A percentile compares a stretch with the other conserved stretches of the same genome.
These are phyloP conservation scores for Cryptoblepharus egeriae DNA, from an alignment of 2,797 vertebrate genomes.

Conservation along the genomic window DNA sequence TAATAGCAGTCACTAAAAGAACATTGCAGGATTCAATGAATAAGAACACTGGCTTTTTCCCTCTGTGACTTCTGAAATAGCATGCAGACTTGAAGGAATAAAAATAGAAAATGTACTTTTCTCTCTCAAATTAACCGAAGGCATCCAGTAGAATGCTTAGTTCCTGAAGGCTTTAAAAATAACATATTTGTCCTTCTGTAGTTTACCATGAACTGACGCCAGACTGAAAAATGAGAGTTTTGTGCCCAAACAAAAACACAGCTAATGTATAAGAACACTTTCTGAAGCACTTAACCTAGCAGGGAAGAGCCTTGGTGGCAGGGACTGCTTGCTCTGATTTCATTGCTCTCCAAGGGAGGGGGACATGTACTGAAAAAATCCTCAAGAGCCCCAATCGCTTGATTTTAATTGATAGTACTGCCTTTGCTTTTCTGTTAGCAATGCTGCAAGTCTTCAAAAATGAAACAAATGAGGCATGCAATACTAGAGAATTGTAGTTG, in stretches of 20 bases:
- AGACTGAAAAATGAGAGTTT: constrained; percentile 33
- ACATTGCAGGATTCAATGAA: constrained; percentile 24
- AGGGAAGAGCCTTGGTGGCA: constrained; percentile 40
- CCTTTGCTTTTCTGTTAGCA: constrained; percentile 23
- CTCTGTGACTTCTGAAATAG: constrained; percentile 32
- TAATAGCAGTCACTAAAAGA: constrained; percentile 32
- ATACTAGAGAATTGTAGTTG: constrained; percentile 5
- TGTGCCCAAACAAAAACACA: constrained; percentile 15
- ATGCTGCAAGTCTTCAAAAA: not conserved
- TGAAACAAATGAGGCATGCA: constrained; percentile 7
- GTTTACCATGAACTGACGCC: constrained; percentile 27
- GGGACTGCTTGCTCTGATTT: constrained; percentile 23
- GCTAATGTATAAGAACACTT: constrained; percentile 45
- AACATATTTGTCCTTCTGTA: constrained; percentile 32
- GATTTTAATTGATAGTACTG: constrained; percentile 42
- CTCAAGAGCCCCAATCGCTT: constrained; percentile 19
- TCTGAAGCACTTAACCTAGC: constrained; percentile 45
- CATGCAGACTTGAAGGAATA: constrained; percentile 24
- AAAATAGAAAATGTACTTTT: accelerated
- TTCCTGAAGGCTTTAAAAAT: constrained; percentile 29
- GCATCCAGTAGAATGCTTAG: not conserved
- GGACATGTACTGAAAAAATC: constrained; percentile 55
- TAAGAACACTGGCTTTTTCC: constrained; percentile 34
- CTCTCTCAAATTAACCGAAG: constrained; percentile 4
- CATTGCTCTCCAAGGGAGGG: not conserved